Evolutionary conservation across 2,888 invertebrate species (phyloP).

Genomic region (Hoplodrina ambigua): DNA sequence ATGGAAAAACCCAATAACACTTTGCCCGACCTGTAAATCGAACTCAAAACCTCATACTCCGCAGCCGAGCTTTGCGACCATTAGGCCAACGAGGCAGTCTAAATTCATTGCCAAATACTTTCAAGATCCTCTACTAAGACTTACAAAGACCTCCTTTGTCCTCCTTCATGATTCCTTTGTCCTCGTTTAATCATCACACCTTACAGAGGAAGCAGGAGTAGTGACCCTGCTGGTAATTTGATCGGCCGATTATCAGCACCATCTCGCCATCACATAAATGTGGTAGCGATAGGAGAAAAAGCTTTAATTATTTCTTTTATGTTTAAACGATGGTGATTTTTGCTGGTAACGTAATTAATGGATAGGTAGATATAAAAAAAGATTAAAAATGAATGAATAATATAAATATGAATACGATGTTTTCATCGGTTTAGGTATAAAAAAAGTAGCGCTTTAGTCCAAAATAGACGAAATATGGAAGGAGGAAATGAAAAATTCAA

Average conservation of each 20-base stretch:
- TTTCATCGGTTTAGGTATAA: too few species aligned
- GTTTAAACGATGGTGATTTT: too few species aligned
- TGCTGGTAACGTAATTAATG: not conserved
- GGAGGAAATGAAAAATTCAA: not conserved
- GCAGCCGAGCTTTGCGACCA: too few species aligned
- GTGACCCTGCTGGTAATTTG: slow-evolving; percentile 77
- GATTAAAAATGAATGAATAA: too few species aligned
- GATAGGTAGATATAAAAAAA: too few species aligned
- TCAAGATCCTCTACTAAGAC: not conserved
- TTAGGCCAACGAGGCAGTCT: too few species aligned
- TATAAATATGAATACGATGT: too few species aligned
- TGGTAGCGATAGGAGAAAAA: slow-evolving; percentile 65
- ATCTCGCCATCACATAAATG: slow-evolving; percentile 74
- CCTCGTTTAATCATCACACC: slow-evolving; percentile 59
- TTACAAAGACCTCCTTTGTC: not conserved
- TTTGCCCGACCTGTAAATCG: too few species aligned
- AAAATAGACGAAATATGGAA: too few species aligned
- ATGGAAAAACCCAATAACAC: too few species aligned
- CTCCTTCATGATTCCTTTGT: slow-evolving; percentile 24
- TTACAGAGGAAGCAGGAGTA: slow-evolving; percentile 52
- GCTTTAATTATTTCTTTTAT: not conserved
- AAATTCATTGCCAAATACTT: not conserved
- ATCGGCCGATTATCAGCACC: slow-evolving; percentile 78
- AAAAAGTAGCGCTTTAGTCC: too few species aligned
- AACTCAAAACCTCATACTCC: too few species aligned